phyloP scores from a whole-genome alignment of 2,888 invertebrate genomes.

The Drosophila mulleri region DNA sequence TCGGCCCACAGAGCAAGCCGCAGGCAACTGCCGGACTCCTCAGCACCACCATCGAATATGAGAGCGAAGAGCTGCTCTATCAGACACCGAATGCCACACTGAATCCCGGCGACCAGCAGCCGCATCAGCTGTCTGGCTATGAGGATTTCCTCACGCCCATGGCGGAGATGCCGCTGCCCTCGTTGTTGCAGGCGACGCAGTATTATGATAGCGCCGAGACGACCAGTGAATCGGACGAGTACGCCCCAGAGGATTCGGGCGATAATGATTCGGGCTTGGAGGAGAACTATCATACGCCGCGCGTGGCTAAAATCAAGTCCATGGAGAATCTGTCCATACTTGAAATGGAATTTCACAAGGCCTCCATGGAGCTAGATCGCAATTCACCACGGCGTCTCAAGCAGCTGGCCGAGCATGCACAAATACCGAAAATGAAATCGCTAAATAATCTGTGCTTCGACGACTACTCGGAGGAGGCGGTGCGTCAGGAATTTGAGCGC shows the following conservation, averaged over 20 bases:
- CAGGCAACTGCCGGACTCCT: conserved; percentile 47
- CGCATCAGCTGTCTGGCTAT: conserved; percentile 44
- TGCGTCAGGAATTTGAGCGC: conserved; percentile 82
- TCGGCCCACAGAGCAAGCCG: conserved; percentile 3
- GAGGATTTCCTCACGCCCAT: conserved; percentile 84
- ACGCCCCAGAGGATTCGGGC: conserved; percentile 69
- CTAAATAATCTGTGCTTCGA: conserved; percentile 83
- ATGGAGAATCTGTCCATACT: conserved; percentile 84
- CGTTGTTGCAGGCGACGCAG: conserved; percentile 54
- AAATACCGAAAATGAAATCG: conserved; percentile 84
- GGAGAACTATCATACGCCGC: conserved; percentile 84
- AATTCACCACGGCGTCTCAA: conserved; percentile 84
- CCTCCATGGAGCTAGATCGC: conserved; percentile 83
- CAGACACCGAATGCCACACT: conserved; percentile 84
- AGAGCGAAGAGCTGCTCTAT: conserved; percentile 78
- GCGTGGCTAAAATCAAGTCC: conserved; percentile 84
- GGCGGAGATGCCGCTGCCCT: conserved; percentile 78
- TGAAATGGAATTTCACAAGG: conserved; percentile 84
- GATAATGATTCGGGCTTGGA: conserved; percentile 84
- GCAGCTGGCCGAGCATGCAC: conserved; percentile 72
- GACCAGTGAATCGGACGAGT: conserved; percentile 67
- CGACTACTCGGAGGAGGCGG: conserved; percentile 77
- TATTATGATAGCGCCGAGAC: conserved; percentile 71
- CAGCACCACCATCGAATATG: conserved; percentile 66
- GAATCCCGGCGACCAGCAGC: conserved; percentile 66